These are phyloP conservation scores for Folsomia manolachei DNA, from an alignment of 2,888 invertebrate species.

Conservation along the genomic window DNA sequence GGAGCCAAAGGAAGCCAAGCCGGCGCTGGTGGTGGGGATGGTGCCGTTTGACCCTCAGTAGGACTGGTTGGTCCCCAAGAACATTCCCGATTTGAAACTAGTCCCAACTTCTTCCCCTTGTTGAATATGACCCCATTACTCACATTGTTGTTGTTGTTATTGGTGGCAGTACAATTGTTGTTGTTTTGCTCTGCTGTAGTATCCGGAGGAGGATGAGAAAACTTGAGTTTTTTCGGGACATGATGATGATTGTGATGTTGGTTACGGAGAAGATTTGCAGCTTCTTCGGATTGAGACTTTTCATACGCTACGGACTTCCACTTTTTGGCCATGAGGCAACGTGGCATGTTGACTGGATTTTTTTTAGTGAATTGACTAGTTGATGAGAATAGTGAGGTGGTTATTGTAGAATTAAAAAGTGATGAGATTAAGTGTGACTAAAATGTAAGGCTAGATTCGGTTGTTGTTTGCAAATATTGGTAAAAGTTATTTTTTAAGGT, in stretches of 20 bases:
- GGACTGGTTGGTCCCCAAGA: slow-evolving; percentile 70
- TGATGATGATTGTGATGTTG: slow-evolving; percentile 7
- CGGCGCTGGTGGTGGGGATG: slow-evolving; percentile 53
- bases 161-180: slow-evolving; percentile 27
- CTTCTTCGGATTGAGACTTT: slow-evolving; percentile 49
- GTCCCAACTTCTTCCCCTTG: slow-evolving; percentile 26
- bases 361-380: neutral
- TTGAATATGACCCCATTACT: slow-evolving; percentile 16
- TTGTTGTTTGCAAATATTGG: too few species aligned
- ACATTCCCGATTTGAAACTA: neutral
- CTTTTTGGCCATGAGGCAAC: slow-evolving; percentile 93
- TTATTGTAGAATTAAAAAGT: too few species aligned
- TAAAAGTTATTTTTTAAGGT: too few species aligned
- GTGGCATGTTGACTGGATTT: slow-evolving; percentile 69
- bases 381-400: too few species aligned
- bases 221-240: neutral
- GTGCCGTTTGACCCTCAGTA: slow-evolving; percentile 69
- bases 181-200: slow-evolving; percentile 29
- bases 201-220: neutral
- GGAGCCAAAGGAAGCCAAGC: slow-evolving; percentile 61
- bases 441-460: neutral
- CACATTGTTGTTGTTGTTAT: slow-evolving; percentile 27
- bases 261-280: slow-evolving; percentile 23
- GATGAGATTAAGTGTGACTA: neutral
- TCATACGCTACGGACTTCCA: slow-evolving; percentile 81